Evolutionary conservation across 2,888 invertebrate genomes (phyloP).

Genomic region (Alloplasta piceator): DNA sequence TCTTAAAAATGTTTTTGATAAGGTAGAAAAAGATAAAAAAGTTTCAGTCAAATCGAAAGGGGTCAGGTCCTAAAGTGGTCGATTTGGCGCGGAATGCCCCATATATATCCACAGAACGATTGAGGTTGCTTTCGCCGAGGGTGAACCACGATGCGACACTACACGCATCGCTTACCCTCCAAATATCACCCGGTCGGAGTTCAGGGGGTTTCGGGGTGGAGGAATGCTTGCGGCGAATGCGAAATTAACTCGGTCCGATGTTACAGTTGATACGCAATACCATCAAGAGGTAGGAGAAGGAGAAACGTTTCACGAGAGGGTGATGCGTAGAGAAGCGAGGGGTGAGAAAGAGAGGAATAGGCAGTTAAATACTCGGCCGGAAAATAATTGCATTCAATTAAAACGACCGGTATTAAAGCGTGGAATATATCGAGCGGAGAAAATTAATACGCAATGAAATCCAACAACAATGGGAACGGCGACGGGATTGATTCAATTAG

Average conservation of each 20-base stretch:
- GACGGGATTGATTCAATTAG: background rate
- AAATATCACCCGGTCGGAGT: constrained; percentile 69
- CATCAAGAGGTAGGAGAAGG: constrained; percentile 13
- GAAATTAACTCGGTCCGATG: constrained; percentile 63
- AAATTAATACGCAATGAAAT: constrained; percentile 38
- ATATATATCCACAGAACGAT: constrained; percentile 47
- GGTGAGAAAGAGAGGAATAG: background rate
- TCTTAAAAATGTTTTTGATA: too few relatives aligned
- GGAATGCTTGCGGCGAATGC: constrained; percentile 62
- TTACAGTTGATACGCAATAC: constrained; percentile 42
- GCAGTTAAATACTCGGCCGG: constrained; percentile 29
- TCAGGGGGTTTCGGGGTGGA: constrained; percentile 24
- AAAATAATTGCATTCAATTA: constrained; percentile 59
- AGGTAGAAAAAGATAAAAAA: too few relatives aligned
- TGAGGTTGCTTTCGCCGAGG: constrained; percentile 58
- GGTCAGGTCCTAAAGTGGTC: too few relatives aligned
- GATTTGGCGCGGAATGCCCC: too few relatives aligned
- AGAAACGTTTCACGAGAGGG: constrained; percentile 1
- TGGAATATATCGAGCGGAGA: constrained; percentile 29
- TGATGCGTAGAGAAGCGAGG: background rate
- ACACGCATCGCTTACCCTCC: constrained; percentile 77
- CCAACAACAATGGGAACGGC: background rate
- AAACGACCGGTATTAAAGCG: constrained; percentile 27
- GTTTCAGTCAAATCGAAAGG: too few relatives aligned
- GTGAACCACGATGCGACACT: constrained; percentile 68